Evolutionary conservation across 2,888 invertebrate genomes (phyloP), one percentile per base, ranked within the genome.

Genomic region (Apamea crenata): DNA sequence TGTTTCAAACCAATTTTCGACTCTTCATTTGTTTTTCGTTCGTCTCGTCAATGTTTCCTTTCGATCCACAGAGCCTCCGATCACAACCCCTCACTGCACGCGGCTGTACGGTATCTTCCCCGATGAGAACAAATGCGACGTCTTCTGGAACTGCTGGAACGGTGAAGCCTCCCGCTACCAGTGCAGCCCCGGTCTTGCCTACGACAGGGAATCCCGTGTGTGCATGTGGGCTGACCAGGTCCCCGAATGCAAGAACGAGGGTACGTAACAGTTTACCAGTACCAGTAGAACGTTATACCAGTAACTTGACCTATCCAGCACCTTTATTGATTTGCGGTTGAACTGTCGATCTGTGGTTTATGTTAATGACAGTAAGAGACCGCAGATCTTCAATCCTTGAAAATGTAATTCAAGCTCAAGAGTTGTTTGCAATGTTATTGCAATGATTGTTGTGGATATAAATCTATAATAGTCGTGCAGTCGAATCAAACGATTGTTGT

Each of bases 201-300:
- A 99, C 97, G 99, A 99, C 97, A 98, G 99, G 89, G 99, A 99
- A 96, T 98, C 99, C 75, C 98, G 99, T 90, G 98, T 99, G 79
- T 99, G 99, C 97, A 99, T 99, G 98, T 99, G 99, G 99, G 98
- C 99, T 91, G 99, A 99, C 97, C 98, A 99, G 97, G 99, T 99
- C 82, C 98, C 99, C 75, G 98, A 99, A 96, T 99, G 99, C 97
- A 99, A 97, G 96, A 98, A 98, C 93, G 99, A 99, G 96, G 99
- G 99, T 99, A 97, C 92, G 95, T 79, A 78, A 74, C 32, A 76
- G 65, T 70, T 25, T n/a, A n/a, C n/a, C n/a, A n/a, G n/a, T n/a
- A n/a, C n/a, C n/a, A n/a, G n/a, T n/a, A n/a, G 1, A 61, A 56
- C n/a, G 14, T 53, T 63, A 5, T 72, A 14, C 4, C 2, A 65